These are phyloP conservation scores for Ditula angustiorana DNA, from an alignment of 2,888 invertebrate species.

Conservation along the genomic window DNA sequence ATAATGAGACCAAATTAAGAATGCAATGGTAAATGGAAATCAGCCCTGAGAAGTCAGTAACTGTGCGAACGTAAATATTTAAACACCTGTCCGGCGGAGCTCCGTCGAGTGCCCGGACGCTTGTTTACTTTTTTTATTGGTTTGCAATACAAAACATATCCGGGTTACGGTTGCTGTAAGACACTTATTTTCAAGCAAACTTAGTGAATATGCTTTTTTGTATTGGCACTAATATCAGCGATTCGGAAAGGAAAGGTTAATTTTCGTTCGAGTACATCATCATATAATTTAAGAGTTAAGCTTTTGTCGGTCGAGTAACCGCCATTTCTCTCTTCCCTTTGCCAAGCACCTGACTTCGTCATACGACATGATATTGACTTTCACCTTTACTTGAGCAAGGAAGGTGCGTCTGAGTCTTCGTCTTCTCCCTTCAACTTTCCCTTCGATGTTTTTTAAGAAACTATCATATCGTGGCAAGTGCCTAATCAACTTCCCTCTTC, in stretches of 20 bases:
- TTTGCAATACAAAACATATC: not conserved
- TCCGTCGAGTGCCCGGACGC: not conserved
- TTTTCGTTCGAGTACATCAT: too few relatives aligned
- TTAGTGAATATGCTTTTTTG: not conserved
- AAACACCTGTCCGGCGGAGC: not conserved
- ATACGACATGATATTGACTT: too few relatives aligned
- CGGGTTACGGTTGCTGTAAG: not conserved
- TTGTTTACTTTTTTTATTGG: not conserved
- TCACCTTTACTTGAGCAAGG: too few relatives aligned
- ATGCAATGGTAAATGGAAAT: not conserved
- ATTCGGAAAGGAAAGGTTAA: not conserved
- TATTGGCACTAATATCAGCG: not conserved
- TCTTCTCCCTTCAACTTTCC: too few relatives aligned
- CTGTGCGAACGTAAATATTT: not conserved
- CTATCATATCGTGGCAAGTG: too few relatives aligned
- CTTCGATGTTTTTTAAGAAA: too few relatives aligned
- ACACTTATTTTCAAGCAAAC: not conserved
- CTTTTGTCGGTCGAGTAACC: too few relatives aligned
- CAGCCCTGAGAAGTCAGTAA: not conserved
- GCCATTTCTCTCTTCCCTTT: too few relatives aligned
- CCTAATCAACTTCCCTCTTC: too few relatives aligned
- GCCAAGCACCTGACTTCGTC: too few relatives aligned
- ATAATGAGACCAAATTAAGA: not conserved
- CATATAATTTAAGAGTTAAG: too few relatives aligned
- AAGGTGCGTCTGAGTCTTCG: too few relatives aligned